A percentile compares a stretch with the other conserved stretches of the same genome.
phyloP scores from a whole-genome alignment of 2,797 vertebrate genomes.

The Manis crassicaudata region DNA sequence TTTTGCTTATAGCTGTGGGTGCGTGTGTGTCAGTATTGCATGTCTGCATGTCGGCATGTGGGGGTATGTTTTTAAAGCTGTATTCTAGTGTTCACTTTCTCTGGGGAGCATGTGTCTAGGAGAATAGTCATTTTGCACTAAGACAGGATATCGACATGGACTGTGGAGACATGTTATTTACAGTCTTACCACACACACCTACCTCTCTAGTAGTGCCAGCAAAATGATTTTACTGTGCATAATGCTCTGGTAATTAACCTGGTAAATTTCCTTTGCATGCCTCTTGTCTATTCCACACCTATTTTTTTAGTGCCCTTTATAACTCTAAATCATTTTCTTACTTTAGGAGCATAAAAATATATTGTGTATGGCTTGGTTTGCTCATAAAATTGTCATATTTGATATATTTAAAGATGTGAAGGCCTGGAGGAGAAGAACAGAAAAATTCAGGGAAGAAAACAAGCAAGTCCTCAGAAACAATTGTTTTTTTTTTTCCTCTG shows the following conservation, averaged over 20 bases:
- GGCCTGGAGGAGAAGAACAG: constrained; percentile 46
- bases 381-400: constrained; percentile 74
- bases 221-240: constrained; percentile 40
- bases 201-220: background rate
- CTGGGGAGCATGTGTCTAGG: background rate
- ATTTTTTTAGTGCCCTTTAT: constrained; percentile 39
- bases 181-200: background rate
- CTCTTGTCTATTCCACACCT: constrained; percentile 40
- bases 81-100: constrained; percentile 40
- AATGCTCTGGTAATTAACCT: constrained; percentile 51
- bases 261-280: constrained; percentile 37
- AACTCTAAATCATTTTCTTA: constrained; percentile 66
- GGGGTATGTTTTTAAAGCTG: constrained; percentile 3
- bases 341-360: constrained; percentile 55
- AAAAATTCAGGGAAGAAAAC: constrained; percentile 64
- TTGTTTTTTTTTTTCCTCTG: constrained; percentile 11
- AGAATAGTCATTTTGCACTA: constrained; percentile 49
- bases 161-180: constrained; percentile 28
- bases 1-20: background rate
- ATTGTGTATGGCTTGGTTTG: constrained; percentile 62
- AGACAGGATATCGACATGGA: background rate
- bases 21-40: background rate
- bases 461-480: constrained; percentile 64
- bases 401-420: constrained; percentile 72
- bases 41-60: background rate